Percentiles rank a stretch among this genome's conserved stretches.
phyloP scores from a whole-genome alignment of 2,113 vertebrate genomes.

The Neodontobutis hainanensis region DNA sequence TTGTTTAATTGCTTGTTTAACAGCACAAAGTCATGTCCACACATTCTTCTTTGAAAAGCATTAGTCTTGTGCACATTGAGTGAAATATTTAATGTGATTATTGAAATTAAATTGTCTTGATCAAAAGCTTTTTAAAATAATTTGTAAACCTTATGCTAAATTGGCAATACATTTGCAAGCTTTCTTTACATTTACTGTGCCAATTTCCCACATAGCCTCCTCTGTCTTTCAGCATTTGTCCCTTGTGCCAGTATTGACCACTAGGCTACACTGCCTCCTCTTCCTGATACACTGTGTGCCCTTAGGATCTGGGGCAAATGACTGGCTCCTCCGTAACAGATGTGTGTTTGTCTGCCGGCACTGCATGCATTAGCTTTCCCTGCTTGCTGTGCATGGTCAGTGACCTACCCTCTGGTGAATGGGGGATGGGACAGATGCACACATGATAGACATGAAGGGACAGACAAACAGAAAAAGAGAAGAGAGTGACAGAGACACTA shows the following conservation, averaged over 20 bases:
- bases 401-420: conserved; percentile 59
- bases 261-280: conserved; percentile 80
- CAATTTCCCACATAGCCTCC: too few species aligned
- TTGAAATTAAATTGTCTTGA: too few species aligned
- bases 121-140: too few species aligned
- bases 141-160: too few species aligned
- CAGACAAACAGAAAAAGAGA: conserved; percentile 23
- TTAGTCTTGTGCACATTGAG: too few species aligned
- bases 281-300: conserved; percentile 45
- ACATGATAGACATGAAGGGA: conserved; percentile 15
- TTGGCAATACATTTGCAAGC: too few species aligned
- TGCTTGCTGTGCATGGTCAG: conserved; percentile 44
- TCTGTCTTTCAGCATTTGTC: conserved; percentile 13
- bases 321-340: conserved; percentile 72
- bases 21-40: too few species aligned
- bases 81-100: too few species aligned
- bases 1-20: conserved; percentile 11
- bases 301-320: conserved; percentile 64
- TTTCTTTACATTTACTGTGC: conserved; percentile 7
- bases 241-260: conserved; percentile 67
- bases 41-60: not conserved
- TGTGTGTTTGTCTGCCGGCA: conserved; percentile 67
- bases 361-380: conserved; percentile 51
- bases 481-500: conserved; percentile 37
- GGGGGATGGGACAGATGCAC: conserved; percentile 24